Evolutionary conservation across 1,140 invertebrate genomes (phyloP), one percentile per base, ranked within the genome.

Genomic region (Proales similis): DNA sequence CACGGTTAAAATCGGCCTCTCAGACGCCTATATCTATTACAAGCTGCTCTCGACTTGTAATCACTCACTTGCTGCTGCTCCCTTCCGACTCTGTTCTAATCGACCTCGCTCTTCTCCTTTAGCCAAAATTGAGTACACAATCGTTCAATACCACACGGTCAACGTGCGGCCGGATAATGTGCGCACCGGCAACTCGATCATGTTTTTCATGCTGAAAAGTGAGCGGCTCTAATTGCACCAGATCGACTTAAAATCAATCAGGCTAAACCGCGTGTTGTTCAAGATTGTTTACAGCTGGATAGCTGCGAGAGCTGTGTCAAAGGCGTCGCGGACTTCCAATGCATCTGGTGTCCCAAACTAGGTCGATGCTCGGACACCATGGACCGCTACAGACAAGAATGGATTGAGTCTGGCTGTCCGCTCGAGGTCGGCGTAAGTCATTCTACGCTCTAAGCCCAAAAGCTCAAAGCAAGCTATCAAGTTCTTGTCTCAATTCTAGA

Each of bases 321-420:
- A 60, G 64, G 39, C n/a, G 67, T 76, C 3, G 32, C 51, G 17
- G 69, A 68, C 4, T 75, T 79, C 66, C 70, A 75, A 27, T 78
- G 78, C 65, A 94, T 89, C 11, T 97, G 93, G 93, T 97, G 93
- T 73, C 79, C 84, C 1, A 76, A 76, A 2, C 72, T 86, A 9
- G 80, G 83, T 24, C 81, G 85, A 51, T 94, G 91, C 71, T 92
- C 88, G 12, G 86, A 84, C 67, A 91, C 89, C n/a, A 82, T 85
- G 3, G 93, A 90, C 70, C 80, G 90, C 39, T 79, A 84, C 42
- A 81, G 88, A 17, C 91, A 97, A 71, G 84, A 90, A 24, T 98
- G 91, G 91, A 67, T 88, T 12, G 73, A 81, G 0, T 83, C 84
- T 67, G 81, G 83, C 14, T 91, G 88, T 68, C 82, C 53, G n/a